Evolutionary conservation across 2,113 vertebrate species (phyloP), one percentile per base, ranked within the genome.

Genomic region (Grus americana): DNA sequence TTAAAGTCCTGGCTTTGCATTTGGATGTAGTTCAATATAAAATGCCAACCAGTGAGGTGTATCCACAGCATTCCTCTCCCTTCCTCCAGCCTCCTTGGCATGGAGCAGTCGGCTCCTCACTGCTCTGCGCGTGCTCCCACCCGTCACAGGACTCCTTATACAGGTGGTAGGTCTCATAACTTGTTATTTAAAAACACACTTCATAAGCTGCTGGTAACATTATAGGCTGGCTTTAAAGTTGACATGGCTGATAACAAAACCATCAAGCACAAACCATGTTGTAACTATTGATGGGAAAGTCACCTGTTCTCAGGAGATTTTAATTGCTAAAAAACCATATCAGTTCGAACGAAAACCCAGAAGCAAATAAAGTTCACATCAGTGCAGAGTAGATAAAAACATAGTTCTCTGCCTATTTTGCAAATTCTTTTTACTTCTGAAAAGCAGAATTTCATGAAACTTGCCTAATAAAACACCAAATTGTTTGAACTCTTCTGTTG

Each of bases 71-170:
- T 38, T 59, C 11, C 9, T 88, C 12, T 75, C 9, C 20, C n/a
- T 65, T 90, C 17, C 50, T 55, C 27, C 40, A 61, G 26, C 38
- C n/a, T 70, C n/a, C 18, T 58, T 46, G 32, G 46, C 83, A 76
- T 0, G 0, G 22, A 63, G 55, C 15, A 23, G 10, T 34, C 0
- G 0, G 20, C 40, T 58, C 11, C 49, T 19, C 0, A 2, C 23
- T 42, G 34, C n/a, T 68, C n/a, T 0, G 0, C 55, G 42, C 5
- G 20, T 14, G 4, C 20, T 73, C 24, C 32, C 16, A 36, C 20
- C 8, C 3, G 0, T 23, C 1, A 1, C 12, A 2, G 40, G 32
- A 74, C 32, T 68, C 38, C 46, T 74, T n/a, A 20, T 9, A 44
- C 26, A 58, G 42, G 40, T 3, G 52, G 54, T 6, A 80, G 59